These are phyloP conservation scores for Artemia sp. DNA, from an alignment of 2,888 invertebrate species.

Conservation along the genomic window DNA sequence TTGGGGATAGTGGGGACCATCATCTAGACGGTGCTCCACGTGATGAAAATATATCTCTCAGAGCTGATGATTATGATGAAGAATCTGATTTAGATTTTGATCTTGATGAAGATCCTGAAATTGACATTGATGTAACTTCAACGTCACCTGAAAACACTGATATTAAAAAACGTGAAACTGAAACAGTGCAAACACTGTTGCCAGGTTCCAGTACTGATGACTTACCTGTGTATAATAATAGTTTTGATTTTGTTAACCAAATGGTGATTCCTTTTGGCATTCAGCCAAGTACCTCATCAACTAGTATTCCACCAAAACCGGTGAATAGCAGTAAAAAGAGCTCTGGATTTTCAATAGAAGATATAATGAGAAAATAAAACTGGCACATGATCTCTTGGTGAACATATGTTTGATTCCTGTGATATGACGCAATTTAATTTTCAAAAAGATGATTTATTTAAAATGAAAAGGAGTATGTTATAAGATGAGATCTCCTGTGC, in stretches of 20 bases:
- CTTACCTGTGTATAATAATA: neutral
- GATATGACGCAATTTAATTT: no score
- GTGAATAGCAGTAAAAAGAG: slow-evolving; percentile 31
- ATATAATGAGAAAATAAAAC: slow-evolving; percentile 61
- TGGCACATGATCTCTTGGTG: neutral
- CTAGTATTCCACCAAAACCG: slow-evolving; percentile 40
- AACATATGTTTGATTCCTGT: no score
- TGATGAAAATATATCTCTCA: neutral
- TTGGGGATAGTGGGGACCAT: slow-evolving; percentile 48
- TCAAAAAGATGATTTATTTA: no score
- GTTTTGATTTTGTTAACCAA: neutral
- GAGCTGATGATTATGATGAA: slow-evolving; percentile 11
- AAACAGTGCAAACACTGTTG: neutral
- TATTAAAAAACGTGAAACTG: neutral
- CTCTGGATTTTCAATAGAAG: slow-evolving; percentile 67
- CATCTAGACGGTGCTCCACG: neutral
- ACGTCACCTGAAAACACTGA: neutral
- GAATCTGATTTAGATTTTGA: neutral
- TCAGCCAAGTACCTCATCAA: slow-evolving; percentile 34
- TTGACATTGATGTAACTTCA: slow-evolving; percentile 12
- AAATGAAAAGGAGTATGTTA: no score
- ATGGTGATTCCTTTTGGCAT: slow-evolving; percentile 22
- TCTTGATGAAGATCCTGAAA: slow-evolving; percentile 6
- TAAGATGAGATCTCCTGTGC: no score
- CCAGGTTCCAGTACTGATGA: neutral